Evolutionary conservation across 1,140 invertebrate genomes (phyloP).

Genomic region (Calliphora vicina): DNA sequence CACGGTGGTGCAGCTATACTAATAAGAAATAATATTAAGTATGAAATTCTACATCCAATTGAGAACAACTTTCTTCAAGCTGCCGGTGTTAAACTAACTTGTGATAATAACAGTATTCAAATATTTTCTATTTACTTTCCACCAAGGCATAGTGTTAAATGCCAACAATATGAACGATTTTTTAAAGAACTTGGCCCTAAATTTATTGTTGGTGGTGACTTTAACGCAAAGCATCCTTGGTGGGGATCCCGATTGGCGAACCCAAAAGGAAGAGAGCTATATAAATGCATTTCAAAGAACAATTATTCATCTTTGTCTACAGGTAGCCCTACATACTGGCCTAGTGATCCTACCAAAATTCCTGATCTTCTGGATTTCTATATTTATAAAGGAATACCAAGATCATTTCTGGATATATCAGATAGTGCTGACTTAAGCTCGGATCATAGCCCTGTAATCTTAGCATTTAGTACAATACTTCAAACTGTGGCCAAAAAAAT

Average conservation of each 20-base stretch:
- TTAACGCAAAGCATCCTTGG: not conserved
- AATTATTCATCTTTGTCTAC: constrained; percentile 3
- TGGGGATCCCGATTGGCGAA: not conserved
- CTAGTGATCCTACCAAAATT: constrained; percentile 22
- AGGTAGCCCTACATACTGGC: constrained; percentile 30
- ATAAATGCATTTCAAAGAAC: not conserved
- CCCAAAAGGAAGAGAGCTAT: not conserved
- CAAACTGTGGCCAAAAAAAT: not conserved
- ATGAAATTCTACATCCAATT: no score
- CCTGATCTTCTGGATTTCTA: constrained; percentile 29
- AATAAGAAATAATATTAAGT: not conserved
- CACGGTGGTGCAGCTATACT: not conserved
- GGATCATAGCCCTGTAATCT: not conserved
- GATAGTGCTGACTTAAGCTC: not conserved
- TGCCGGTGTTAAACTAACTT: no score
- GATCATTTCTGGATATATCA: not conserved
- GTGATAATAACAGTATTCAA: no score
- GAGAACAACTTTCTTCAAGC: no score
- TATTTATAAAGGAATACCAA: not conserved
- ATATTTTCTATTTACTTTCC: no score
- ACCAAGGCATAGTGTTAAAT: not conserved
- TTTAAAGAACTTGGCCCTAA: not conserved
- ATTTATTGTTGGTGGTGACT: no score
- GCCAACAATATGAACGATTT: not conserved
- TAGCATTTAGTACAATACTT: not conserved